Evolutionary conservation across 2,797 vertebrate species (phyloP), one percentile per base, ranked within the genome.

Genomic region (Sebastes diploproa): DNA sequence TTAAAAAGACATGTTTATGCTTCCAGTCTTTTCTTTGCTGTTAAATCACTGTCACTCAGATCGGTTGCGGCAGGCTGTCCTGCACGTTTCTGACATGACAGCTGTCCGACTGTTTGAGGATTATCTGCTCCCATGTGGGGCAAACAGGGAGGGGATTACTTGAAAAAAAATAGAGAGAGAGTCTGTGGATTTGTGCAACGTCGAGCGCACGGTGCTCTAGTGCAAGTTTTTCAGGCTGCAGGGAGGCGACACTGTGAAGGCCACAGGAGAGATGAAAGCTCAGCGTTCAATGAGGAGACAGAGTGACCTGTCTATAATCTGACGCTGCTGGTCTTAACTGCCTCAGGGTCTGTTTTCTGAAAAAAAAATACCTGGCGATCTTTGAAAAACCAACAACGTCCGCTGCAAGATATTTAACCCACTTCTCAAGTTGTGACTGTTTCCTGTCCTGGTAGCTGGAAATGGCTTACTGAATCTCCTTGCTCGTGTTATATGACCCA

Each of bases 121-220:
- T 95, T 93, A 95, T 91, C 89, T 77, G 75, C 80, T 75, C 79
- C 84, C 91, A 92, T 86, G 84, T 90, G 92, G 75, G 79, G 34
- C 80, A 34, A 75, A 81, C 74, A 64, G 59, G 76, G 75, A 88
- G 79, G 76, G 83, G 94, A 95, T 95, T 95, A 95, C 68, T 80
- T 71, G 1, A 75, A 84, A 85, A 85, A 89, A 82, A 58, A 67
- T 38, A 18, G 8, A 66, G 25, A 38, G 34, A 54, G 62, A 71
- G 59, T 67, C 12, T 56, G 36, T 73, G 71, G 80, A 81, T 88
- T 72, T 86, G 70, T 42, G 63, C 78, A 76, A 42, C 52, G 69
- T 65, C 4, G 1, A 60, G 55, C 63, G 69, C 52, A 2, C 22
- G 6, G 60, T 58, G 74, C 20, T 38, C 29, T 14, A 62, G 46